Evolutionary conservation across 2,113 vertebrate species (phyloP).

Genomic region (Chrysochloris asiatica): DNA sequence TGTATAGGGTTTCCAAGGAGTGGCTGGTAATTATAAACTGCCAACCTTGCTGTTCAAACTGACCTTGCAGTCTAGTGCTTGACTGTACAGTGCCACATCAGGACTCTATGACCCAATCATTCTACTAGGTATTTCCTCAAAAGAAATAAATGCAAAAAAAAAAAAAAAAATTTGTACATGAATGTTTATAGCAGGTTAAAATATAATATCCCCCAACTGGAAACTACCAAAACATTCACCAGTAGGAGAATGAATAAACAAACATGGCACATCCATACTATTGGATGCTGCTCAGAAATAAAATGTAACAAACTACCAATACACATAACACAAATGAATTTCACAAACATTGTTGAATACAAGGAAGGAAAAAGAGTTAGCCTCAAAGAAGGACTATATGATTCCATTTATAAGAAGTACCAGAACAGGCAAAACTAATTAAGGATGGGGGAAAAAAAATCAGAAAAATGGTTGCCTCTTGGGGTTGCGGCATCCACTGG

Average conservation of each 20-base stretch:
- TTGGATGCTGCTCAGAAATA: no score
- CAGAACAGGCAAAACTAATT: not conserved
- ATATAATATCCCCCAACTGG: not conserved
- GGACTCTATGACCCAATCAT: not conserved
- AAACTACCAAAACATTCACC: not conserved
- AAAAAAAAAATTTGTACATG: not conserved
- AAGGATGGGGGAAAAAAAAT: not conserved
- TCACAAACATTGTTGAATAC: rapidly evolving
- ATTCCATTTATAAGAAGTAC: not conserved
- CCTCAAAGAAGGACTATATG: not conserved
- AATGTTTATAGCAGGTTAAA: not conserved
- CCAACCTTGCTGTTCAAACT: no score
- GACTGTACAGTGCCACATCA: no score
- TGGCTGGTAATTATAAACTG: no score
- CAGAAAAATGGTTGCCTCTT: not conserved
- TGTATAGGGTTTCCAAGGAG: no score
- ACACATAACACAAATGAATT: no score
- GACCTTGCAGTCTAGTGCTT: no score
- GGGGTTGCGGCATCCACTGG: not conserved
- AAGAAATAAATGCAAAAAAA: not conserved
- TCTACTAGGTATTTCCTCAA: not conserved
- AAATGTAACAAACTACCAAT: not conserved
- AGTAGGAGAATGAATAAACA: not conserved
- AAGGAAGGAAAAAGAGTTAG: not conserved
- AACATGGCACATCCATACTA: no score